A percentile compares a stretch with the other conserved stretches of the same genome.
These are phyloP conservation scores for Erebia epiphron DNA, from an alignment of 2,888 invertebrate species.

Conservation along the genomic window DNA sequence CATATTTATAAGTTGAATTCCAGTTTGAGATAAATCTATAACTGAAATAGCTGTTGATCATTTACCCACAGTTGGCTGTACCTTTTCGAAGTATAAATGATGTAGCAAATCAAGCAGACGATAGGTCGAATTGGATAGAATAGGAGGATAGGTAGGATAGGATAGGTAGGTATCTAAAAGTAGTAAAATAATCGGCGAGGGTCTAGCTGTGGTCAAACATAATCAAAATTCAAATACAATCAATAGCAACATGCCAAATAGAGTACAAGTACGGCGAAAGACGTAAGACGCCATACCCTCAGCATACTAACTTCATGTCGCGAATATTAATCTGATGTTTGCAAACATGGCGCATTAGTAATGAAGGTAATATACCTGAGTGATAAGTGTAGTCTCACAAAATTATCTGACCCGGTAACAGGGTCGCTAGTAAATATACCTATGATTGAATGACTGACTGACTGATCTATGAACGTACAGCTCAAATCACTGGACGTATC, in stretches of 20 bases:
- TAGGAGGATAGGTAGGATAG: too few species aligned
- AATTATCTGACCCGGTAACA: too few species aligned
- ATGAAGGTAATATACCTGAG: too few species aligned
- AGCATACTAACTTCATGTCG: neutral
- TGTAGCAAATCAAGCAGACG: neutral
- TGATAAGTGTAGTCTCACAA: too few species aligned
- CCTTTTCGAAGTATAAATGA: too few species aligned
- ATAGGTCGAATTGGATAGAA: too few species aligned
- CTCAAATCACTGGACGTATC: too few species aligned
- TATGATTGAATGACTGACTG: too few species aligned
- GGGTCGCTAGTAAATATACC: too few species aligned
- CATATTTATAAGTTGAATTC: too few species aligned
- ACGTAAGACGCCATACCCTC: conserved; percentile 14
- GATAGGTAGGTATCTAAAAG: neutral
- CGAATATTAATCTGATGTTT: conserved; percentile 20
- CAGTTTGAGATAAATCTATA: too few species aligned
- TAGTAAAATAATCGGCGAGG: neutral
- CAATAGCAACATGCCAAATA: conserved; percentile 25
- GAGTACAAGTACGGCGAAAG: conserved; percentile 21
- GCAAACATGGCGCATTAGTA: neutral
- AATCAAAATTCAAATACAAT: conserved; percentile 19
- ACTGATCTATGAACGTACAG: too few species aligned
- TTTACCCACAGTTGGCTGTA: neutral
- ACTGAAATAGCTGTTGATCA: neutral
- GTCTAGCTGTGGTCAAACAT: conserved; percentile 7